Percentiles rank a stretch among this genome's conserved stretches.
phyloP scores from a whole-genome alignment of 2,797 vertebrate genomes.

The Microtus obscurus region DNA sequence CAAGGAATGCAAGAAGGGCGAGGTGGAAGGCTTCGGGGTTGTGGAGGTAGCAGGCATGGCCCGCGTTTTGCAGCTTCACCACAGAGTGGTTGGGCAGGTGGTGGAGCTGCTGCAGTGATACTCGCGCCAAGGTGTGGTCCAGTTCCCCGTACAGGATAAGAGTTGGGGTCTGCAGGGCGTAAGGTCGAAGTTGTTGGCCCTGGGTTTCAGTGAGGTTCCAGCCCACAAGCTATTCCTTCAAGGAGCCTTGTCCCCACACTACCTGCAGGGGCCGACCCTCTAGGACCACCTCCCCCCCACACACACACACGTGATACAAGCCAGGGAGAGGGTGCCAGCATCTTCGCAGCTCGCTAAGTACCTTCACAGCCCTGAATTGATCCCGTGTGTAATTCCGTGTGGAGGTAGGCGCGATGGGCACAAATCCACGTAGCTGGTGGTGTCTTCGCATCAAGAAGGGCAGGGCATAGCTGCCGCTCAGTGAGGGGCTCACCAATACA shows the following conservation, averaged over 20 bases:
- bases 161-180: conserved; percentile 85
- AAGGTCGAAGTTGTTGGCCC: conserved; percentile 42
- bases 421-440: conserved; percentile 91
- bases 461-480: conserved; percentile 96
- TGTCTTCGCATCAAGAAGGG: conserved; percentile 93
- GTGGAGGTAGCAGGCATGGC: conserved; percentile 97
- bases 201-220: background rate
- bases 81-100: conserved; percentile 92
- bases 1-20: conserved; percentile 92
- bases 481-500: conserved; percentile 95
- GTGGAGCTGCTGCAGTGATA: conserved; percentile 94
- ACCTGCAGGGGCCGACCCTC: background rate
- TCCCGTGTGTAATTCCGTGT: conserved; percentile 92
- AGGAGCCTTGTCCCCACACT: conserved; percentile 17
- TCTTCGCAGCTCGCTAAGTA: conserved; percentile 77
- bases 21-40: conserved; percentile 94
- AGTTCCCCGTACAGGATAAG: conserved; percentile 94
- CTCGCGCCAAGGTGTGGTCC: conserved; percentile 92
- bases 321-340: background rate
- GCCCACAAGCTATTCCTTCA: background rate
- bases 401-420: conserved; percentile 94
- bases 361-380: conserved; percentile 94
- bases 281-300: background rate
- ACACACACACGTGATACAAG: background rate
- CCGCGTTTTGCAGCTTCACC: conserved; percentile 90